A percentile compares a stretch with the other conserved stretches of the same genome.
These are phyloP conservation scores for Oscheius sp. DNA, from an alignment of 2,888 invertebrate species.

Conservation along the genomic window DNA sequence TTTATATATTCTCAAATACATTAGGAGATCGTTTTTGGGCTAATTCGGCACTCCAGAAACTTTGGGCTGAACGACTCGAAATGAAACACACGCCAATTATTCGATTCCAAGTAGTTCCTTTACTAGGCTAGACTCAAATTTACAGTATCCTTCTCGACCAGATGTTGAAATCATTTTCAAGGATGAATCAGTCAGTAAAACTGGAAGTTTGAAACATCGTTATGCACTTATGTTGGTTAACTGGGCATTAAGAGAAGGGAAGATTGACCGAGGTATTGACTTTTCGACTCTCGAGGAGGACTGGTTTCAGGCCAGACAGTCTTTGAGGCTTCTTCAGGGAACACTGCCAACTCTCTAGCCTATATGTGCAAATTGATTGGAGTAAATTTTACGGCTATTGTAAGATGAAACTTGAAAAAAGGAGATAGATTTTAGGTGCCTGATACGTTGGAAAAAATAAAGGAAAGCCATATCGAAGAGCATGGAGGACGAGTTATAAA, in stretches of 20 bases:
- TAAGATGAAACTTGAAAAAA: conserved; percentile 26
- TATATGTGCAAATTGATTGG: conserved; percentile 58
- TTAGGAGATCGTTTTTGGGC: conserved; percentile 46
- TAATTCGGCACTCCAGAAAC: conserved; percentile 30
- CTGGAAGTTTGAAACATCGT: conserved; percentile 49
- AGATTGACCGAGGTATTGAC: conserved; percentile 40
- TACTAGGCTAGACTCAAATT: not conserved
- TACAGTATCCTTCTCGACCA: conserved; percentile 32
- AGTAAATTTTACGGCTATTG: conserved; percentile 55
- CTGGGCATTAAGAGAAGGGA: conserved; percentile 52
- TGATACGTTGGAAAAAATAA: conserved; percentile 41
- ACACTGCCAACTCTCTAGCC: conserved; percentile 61
- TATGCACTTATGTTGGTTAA: conserved; percentile 51
- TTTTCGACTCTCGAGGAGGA: not conserved
- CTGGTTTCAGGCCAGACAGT: conserved; percentile 44
- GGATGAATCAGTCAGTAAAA: conserved; percentile 43
- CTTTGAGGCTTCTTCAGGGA: conserved; percentile 62
- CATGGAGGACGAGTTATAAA: conserved; percentile 35
- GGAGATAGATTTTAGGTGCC: conserved; percentile 33
- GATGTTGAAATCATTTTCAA: conserved; percentile 44
- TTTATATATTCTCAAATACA: not conserved
- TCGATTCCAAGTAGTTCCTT: not conserved
- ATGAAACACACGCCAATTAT: conserved; percentile 43
- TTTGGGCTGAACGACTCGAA: conserved; percentile 41
- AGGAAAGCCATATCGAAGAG: conserved; percentile 36